Evolutionary conservation across 2,113 vertebrate genomes (phyloP).

Genomic region (Antennarius striatus): DNA sequence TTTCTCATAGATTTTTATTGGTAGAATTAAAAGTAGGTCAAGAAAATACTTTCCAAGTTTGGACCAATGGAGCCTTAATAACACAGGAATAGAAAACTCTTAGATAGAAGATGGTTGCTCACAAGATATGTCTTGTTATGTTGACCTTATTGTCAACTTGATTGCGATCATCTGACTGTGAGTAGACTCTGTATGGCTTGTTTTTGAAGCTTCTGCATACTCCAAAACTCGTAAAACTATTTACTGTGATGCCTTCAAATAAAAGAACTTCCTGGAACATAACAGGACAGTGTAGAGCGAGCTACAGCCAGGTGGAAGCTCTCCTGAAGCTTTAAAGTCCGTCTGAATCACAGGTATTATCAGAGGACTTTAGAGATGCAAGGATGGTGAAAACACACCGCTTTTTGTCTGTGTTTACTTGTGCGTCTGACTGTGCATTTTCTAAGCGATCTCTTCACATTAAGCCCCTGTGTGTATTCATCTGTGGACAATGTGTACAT

Average conservation of each 20-base stretch:
- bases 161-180: not conserved
- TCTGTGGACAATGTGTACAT: conserved; percentile 61
- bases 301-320: not conserved
- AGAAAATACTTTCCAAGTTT: not conserved
- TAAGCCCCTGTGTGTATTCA: conserved; percentile 73
- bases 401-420: conserved; percentile 5
- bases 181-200: not conserved
- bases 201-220: not conserved
- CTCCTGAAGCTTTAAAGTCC: conserved; percentile 4
- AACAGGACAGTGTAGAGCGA: not conserved
- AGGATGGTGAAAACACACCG: not conserved
- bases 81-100: conserved; percentile 9
- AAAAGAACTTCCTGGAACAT: not conserved
- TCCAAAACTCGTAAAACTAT: not conserved
- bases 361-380: not conserved
- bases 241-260: not conserved
- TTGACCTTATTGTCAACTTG: not conserved
- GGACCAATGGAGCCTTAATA: conserved; percentile 25
- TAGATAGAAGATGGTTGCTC: not conserved
- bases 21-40: conserved; percentile 5
- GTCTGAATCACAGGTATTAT: not conserved
- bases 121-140: conserved; percentile 3
- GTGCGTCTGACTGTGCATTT: conserved; percentile 10
- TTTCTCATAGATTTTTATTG: conserved; percentile 22
- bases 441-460: conserved; percentile 50